A percentile compares a stretch with the other conserved stretches of the same genome.
phyloP scores from a whole-genome alignment of 2,113 vertebrate genomes.

The Empidonax alnorum region DNA sequence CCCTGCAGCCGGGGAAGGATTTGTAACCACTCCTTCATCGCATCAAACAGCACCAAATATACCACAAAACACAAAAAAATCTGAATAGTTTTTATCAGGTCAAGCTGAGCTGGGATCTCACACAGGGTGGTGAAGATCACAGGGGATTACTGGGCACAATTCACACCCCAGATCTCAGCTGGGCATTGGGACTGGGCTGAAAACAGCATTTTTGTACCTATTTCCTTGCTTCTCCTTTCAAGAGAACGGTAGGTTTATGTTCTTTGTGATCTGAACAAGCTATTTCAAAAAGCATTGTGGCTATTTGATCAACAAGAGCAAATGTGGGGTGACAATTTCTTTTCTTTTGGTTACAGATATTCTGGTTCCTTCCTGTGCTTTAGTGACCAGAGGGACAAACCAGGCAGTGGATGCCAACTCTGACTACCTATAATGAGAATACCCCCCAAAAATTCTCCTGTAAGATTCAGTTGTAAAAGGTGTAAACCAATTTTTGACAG shows the following conservation, averaged over 20 bases:
- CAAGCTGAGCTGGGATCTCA: background rate
- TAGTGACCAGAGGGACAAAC: background rate
- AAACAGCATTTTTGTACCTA: background rate
- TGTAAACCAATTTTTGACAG: background rate
- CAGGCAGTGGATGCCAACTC: background rate
- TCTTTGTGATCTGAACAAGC: background rate
- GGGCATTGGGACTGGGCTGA: background rate
- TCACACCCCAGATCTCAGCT: background rate
- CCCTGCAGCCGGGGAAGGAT: constrained; percentile 73
- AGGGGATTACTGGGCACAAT: background rate
- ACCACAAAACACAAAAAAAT: background rate
- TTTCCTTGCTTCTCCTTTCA: background rate
- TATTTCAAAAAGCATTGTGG: background rate
- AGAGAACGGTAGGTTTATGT: background rate
- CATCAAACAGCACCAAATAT: background rate
- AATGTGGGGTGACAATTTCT: background rate
- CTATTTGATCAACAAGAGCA: background rate
- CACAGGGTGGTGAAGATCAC: background rate
- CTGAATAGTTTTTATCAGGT: background rate
- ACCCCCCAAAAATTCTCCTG: background rate
- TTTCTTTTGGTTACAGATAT: background rate
- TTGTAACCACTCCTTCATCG: background rate
- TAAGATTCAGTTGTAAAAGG: background rate
- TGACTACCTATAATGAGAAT: background rate
- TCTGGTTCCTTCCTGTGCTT: background rate